Conservation (phyloP, 1,140 invertebrate genomes). For the Wiebesia pumilae region DNA sequence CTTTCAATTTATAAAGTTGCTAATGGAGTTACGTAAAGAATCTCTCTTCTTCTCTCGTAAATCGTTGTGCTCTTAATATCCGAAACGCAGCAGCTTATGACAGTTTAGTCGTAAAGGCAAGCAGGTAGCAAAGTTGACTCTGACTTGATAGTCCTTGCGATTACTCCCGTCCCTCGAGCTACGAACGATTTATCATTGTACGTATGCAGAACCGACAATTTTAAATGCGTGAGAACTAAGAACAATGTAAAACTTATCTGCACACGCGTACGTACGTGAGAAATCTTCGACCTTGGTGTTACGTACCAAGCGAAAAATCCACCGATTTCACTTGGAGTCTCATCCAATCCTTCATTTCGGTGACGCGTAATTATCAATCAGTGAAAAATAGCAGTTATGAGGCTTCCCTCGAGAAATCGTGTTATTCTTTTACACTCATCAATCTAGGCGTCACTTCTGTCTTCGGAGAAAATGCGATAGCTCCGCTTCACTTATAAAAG, state of each 20-base stretch:
- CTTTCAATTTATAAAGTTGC: constrained; percentile 50
- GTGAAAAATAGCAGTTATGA: too few relatives aligned
- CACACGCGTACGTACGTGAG: neutral
- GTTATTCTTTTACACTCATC: too few relatives aligned
- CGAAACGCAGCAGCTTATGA: constrained; percentile 19
- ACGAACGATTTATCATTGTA: neutral
- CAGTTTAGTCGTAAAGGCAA: constrained; percentile 15
- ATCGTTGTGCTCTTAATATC: constrained; percentile 56
- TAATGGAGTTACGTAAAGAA: constrained; percentile 49
- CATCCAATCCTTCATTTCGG: neutral
- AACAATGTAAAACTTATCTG: neutral
- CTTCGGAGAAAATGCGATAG: too few relatives aligned
- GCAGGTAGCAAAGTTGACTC: constrained; percentile 26
- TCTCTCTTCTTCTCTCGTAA: constrained; percentile 48
- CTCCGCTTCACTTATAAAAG: too few relatives aligned
- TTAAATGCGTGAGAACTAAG: neutral
- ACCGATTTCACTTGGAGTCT: neutral
- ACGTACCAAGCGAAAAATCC: neutral
- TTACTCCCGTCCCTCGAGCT: neutral
- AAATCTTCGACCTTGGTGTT: neutral
- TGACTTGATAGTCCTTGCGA: constrained; percentile 11
- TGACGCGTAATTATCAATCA: too few relatives aligned
- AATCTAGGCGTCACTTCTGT: too few relatives aligned
- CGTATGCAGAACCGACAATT: neutral
- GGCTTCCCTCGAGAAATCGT: too few relatives aligned